Conservation (phyloP, 2,888 invertebrate species). For the Netelia melanura region DNA sequence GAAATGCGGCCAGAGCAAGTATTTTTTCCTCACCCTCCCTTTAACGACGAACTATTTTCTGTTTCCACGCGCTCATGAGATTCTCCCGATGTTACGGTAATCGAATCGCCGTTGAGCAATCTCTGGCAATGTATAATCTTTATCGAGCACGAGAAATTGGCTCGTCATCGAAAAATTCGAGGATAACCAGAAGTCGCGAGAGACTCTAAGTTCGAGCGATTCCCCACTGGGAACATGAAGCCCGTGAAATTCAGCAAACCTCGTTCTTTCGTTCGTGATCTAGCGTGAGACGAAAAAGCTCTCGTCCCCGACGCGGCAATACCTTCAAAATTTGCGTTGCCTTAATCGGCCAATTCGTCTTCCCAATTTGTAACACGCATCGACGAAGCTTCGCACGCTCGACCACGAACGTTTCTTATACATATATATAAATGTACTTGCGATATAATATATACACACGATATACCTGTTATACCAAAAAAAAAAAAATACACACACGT, state of each 20-base stretch:
- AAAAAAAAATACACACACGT: constrained; percentile 83
- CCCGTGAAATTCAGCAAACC: constrained; percentile 10
- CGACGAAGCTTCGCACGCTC: constrained; percentile 35
- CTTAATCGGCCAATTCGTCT: constrained; percentile 44
- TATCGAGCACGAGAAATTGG: constrained; percentile 40
- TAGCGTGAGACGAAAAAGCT: constrained; percentile 36
- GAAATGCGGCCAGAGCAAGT: constrained; percentile 22
- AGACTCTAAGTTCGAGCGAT: constrained; percentile 2
- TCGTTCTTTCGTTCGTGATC: constrained; percentile 55
- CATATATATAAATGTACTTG: constrained; percentile 69
- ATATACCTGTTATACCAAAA: constrained; percentile 78
- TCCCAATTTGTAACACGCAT: constrained; percentile 26
- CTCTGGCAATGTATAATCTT: constrained; percentile 14
- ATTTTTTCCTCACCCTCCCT: constrained; percentile 7
- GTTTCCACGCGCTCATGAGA: constrained; percentile 7
- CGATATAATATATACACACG: constrained; percentile 70
- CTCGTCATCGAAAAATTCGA: constrained; percentile 52
- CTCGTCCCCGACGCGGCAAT: background rate
- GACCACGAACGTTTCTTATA: constrained; percentile 49
- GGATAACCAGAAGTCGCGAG: constrained; percentile 5
- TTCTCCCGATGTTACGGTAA: constrained; percentile 32
- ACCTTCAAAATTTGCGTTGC: background rate
- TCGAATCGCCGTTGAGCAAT: constrained; percentile 6
- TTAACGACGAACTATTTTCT: constrained; percentile 16
- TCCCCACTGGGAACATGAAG: background rate